Conservation (phyloP, 2,888 invertebrate genomes). For the Cyclophora albipunctata region DNA sequence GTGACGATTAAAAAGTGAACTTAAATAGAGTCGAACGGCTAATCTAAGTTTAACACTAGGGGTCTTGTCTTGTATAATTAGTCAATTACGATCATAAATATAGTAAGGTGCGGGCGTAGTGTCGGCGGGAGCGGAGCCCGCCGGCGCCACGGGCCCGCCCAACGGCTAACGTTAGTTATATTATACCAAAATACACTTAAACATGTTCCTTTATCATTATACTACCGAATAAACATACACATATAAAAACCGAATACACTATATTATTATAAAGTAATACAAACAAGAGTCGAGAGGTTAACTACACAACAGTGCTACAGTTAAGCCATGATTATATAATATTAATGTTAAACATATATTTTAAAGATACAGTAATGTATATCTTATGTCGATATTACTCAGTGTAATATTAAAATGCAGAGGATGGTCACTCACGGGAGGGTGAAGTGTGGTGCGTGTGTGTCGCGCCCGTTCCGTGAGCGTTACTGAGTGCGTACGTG, state of each 20-base stretch:
- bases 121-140: conserved; percentile 10
- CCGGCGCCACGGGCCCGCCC: conserved; percentile 18
- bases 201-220: conserved; percentile 54
- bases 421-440: conserved; percentile 37
- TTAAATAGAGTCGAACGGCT: conserved; percentile 56
- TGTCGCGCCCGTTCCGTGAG: conserved; percentile 1
- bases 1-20: conserved; percentile 50
- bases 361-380: conserved; percentile 60
- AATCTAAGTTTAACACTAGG: conserved; percentile 67
- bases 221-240: conserved; percentile 75
- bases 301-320: conserved; percentile 73
- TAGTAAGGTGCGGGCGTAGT: conserved; percentile 36
- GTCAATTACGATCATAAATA: conserved; percentile 76
- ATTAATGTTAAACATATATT: conserved; percentile 59
- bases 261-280: conserved; percentile 66
- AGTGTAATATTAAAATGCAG: conserved; percentile 57
- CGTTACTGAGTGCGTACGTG: background rate
- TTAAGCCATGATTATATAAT: conserved; percentile 73
- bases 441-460: background rate
- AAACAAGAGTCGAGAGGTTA: conserved; percentile 71
- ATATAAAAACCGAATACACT: conserved; percentile 75
- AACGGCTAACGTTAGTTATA: conserved; percentile 39
- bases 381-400: conserved; percentile 60
- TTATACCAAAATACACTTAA: conserved; percentile 71
- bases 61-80: conserved; percentile 69